These are phyloP conservation scores for Chrysomallon squamiferum DNA, from an alignment of 1,140 invertebrate species.

Conservation along the genomic window DNA sequence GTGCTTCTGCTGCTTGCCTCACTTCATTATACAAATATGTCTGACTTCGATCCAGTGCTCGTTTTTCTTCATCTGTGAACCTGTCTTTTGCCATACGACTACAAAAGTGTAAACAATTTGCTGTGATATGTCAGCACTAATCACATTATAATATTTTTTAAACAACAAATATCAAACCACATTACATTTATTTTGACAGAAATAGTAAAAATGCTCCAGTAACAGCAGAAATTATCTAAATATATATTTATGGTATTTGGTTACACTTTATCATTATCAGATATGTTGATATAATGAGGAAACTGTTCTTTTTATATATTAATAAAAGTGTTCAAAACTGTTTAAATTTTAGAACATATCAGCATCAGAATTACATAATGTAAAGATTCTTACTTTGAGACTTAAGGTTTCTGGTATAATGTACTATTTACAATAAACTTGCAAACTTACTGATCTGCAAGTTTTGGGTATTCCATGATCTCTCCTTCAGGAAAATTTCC, in stretches of 20 bases:
- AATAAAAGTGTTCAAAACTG: too few relatives aligned
- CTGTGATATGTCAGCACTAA: not conserved
- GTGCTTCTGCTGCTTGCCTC: constrained; percentile 94
- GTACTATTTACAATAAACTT: too few relatives aligned
- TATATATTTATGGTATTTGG: too few relatives aligned
- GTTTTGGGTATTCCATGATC: constrained; percentile 61
- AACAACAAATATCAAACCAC: not conserved
- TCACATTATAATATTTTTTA: not conserved
- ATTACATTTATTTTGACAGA: not conserved
- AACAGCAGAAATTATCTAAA: too few relatives aligned
- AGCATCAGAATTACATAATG: too few relatives aligned
- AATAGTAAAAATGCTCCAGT: not conserved
- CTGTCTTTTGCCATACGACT: constrained; percentile 86
- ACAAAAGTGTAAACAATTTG: constrained; percentile 23
- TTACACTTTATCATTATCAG: too few relatives aligned
- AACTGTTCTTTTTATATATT: too few relatives aligned
- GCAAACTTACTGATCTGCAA: constrained; percentile 58
- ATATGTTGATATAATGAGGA: too few relatives aligned
- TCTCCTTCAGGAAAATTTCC: constrained; percentile 70
- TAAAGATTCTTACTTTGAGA: too few relatives aligned
- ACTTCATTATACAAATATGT: constrained; percentile 93
- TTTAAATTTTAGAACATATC: too few relatives aligned
- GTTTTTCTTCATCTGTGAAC: constrained; percentile 90
- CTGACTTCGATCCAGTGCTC: constrained; percentile 68
- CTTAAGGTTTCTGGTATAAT: too few relatives aligned